phyloP scores from a whole-genome alignment of 2,113 vertebrate species.

The Jacana jacana region DNA sequence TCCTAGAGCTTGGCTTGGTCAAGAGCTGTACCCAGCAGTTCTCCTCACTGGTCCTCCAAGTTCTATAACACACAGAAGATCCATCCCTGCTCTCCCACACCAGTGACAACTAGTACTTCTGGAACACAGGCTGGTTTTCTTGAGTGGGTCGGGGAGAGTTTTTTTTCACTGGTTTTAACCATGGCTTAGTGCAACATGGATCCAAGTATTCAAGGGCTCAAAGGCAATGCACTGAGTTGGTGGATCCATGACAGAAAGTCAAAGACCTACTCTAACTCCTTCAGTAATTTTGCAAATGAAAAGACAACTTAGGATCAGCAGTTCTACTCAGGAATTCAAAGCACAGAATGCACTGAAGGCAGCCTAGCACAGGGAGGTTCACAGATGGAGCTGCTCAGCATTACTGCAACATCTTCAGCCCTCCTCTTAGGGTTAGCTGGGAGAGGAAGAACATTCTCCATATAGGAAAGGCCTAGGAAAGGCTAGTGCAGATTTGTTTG shows the following conservation, averaged over 20 bases:
- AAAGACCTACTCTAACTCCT: background rate
- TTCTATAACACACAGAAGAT: background rate
- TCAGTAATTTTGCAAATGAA: background rate
- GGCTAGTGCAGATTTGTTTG: background rate
- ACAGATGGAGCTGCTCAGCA: background rate
- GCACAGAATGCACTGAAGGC: background rate
- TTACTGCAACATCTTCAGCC: background rate
- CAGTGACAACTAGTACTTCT: background rate
- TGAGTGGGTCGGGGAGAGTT: rapidly evolving
- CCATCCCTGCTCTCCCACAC: background rate
- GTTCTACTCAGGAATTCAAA: background rate
- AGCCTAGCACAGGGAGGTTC: background rate
- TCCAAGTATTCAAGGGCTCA: background rate
- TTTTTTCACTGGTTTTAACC: background rate
- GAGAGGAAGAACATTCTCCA: background rate
- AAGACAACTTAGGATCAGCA: background rate
- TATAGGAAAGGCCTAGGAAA: background rate
- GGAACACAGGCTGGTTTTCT: background rate
- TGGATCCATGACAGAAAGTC: background rate
- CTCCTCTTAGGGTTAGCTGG: background rate
- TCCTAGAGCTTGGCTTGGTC: background rate
- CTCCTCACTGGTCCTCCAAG: background rate
- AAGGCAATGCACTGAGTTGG: background rate
- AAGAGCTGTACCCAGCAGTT: background rate
- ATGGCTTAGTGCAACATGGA: background rate